Base-by-base conservation (phyloP, 2,113 vertebrate species). In the Henicopernis longicauda region DNA sequence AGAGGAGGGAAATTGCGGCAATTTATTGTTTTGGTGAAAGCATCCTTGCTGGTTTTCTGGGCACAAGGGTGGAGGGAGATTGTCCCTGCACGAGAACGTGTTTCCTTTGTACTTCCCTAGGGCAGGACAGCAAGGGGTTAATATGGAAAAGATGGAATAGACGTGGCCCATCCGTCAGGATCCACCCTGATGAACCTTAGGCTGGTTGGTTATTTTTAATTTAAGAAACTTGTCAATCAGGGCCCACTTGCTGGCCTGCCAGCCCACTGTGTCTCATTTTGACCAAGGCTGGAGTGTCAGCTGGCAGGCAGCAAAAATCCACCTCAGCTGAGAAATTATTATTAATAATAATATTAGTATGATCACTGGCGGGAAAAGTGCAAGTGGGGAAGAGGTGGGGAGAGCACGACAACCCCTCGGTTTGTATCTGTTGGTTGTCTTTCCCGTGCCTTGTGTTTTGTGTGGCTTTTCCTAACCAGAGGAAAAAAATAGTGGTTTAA, bases 51-150 rank as follows among this genome's bases (percentile, higher is more conserved):
- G 47, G 19, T 23, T 61, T 52, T 42, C 45, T 0, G 2, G 47
- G 47, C 4, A 2, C 31, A 5, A 32, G 57, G 55, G 27, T 44
- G 27, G 65, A 21, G 27, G n/a, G 12, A 34, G 12, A 17, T 20
- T 17, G 3, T 63, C 29, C 42, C 44, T 2, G 0, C 9, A 7
- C 2, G 7, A 34, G 70, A 27, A 65, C 6, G 0, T 2, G 5
- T n/a, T 54, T 32, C 38, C 57, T 87, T 70, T 70, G 63, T 59
- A 18, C 21, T 65, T 57, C 38, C 26, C 20, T 14, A 19, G 34
- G 26, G 45, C 1, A 5, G 47, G 74, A 54, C 29, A 8, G 58
- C 10, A 13, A 88, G n/a, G 66, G 49, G 57, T 72, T 72, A 47
- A 63, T 13, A 4, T 7, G 42, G 74, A 80, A 55, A 47, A 19